Conservation (phyloP, 2,888 invertebrate species). For the Nymphalis urticae region DNA sequence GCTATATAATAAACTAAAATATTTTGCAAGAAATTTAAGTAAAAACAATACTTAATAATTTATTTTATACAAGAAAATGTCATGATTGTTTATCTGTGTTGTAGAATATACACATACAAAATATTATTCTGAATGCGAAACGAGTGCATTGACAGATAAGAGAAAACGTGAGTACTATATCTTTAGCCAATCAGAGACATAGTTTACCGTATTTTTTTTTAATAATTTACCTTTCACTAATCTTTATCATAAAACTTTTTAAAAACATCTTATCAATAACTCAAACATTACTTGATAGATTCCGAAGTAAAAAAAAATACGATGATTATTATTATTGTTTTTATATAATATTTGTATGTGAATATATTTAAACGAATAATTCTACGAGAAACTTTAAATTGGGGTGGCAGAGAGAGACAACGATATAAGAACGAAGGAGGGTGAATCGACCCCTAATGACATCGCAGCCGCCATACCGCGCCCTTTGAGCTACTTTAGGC, state of each 20-base stretch:
- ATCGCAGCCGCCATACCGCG: constrained; percentile 57
- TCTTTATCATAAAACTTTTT: constrained; percentile 38
- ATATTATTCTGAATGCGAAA: constrained; percentile 38
- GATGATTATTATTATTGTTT: constrained; percentile 10
- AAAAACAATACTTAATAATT: neutral
- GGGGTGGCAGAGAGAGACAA: constrained; percentile 72
- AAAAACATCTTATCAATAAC: constrained; percentile 11
- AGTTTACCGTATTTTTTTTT: constrained; percentile 39
- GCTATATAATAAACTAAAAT: neutral
- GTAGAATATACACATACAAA: constrained; percentile 32
- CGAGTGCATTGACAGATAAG: constrained; percentile 72
- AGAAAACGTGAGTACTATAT: constrained; percentile 42
- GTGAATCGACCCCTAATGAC: constrained; percentile 75
- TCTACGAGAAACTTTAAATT: constrained; percentile 55
- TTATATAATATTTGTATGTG: constrained; percentile 1
- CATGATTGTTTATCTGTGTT: constrained; percentile 20
- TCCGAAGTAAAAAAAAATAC: neutral
- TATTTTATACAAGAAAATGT: constrained; percentile 16
- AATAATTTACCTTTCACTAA: constrained; percentile 41
- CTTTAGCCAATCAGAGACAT: constrained; percentile 39
- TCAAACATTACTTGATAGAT: neutral
- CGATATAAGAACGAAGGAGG: constrained; percentile 63
- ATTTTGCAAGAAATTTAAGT: neutral
- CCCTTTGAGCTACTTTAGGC: constrained; percentile 43
- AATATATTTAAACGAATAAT: constrained; percentile 30